Evolutionary conservation across 2,888 invertebrate genomes (phyloP), one percentile per base, ranked within the genome.

Genomic region (Drosophila rellima): DNA sequence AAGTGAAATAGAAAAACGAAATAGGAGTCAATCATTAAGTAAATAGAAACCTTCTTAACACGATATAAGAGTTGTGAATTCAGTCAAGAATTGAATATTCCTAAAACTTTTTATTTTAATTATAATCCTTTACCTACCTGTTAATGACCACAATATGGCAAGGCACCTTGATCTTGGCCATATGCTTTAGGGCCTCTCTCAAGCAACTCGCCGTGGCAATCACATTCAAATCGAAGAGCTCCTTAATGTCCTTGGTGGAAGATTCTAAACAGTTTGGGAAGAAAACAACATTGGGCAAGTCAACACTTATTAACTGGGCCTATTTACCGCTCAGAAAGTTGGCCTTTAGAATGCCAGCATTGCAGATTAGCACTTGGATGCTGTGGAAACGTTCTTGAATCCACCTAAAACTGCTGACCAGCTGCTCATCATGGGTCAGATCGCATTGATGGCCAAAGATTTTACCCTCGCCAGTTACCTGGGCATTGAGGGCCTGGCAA

Each of bases 111-210:
- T n/a, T n/a, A n/a, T n/a, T n/a, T n/a, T n/a, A n/a, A n/a, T n/a
- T 5, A 23, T 23, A 23, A 5, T 2, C 6, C 23, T 23, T 23
- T 35, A 40, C 39, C 29, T 54, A 94, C 95, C 95, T 95, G 90
- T 94, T 95, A 59, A 95, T 93, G 56, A 95, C 93, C 55, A 95
- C 92, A 69, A 95, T 94, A 73, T 95, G 95, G 0, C 94, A 95
- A 44, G 93, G 93, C 1, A 92, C 91, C 1, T 92, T 91, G 37
- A 92, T 91, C 31, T 93, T 92, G 33, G 92, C 92, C 94, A 95
- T 94, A 0, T 93, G 91, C 61, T 93, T 93, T 0, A 94, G 82
- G 0, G 94, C 93, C 88, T 95, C 94, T 42, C 94, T 92, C 2
- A 94, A 92, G 71, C 94, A 94, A 15, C 94, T 92, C 31, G 94